Evolutionary conservation across 2,113 vertebrate genomes (phyloP).

Genomic region (Rhinoderma darwinii): DNA sequence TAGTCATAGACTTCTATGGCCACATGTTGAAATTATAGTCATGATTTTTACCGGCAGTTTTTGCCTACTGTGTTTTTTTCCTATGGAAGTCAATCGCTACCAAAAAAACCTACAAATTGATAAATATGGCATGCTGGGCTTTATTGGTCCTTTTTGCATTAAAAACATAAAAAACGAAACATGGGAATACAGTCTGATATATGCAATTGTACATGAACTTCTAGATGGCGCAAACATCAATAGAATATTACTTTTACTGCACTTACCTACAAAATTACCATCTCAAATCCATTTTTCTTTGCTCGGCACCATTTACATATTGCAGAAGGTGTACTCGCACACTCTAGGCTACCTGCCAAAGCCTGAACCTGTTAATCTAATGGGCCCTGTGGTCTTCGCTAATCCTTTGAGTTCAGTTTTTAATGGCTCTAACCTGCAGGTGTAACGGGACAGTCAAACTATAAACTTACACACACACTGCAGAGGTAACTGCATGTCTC

Average conservation of each 20-base stretch:
- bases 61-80: too few species aligned
- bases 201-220: too few species aligned
- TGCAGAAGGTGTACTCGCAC: background rate
- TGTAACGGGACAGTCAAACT: conserved; percentile 43
- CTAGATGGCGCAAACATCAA: background rate
- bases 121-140: too few species aligned
- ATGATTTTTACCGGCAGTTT: too few species aligned
- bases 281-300: background rate
- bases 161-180: too few species aligned
- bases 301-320: background rate
- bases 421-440: conserved; percentile 49
- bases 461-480: conserved; percentile 31
- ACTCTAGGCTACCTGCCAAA: conserved; percentile 34
- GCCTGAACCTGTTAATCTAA: conserved; percentile 38
- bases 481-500: conserved; percentile 22
- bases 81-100: too few species aligned
- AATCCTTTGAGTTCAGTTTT: conserved; percentile 46
- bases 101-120: too few species aligned
- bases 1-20: too few species aligned
- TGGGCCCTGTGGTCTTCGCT: conserved; percentile 40
- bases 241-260: background rate
- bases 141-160: too few species aligned
- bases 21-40: too few species aligned
- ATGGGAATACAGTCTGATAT: too few species aligned
- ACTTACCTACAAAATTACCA: too few species aligned